Conservation (phyloP, 2,888 invertebrate genomes). For the Ischnus inquisitorius region DNA sequence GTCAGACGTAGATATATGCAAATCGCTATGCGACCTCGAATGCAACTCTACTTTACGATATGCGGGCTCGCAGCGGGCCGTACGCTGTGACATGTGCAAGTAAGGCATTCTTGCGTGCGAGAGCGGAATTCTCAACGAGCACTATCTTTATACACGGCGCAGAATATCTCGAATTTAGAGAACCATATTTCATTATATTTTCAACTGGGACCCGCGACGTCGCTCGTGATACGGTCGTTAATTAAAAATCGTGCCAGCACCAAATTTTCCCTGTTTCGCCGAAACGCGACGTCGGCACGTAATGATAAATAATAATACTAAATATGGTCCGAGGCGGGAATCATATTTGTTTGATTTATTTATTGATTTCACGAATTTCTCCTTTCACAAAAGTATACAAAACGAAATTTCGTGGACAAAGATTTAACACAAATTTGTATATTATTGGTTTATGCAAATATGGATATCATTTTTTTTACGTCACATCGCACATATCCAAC, state of each 20-base stretch:
- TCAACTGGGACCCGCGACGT: not conserved
- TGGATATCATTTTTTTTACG: too few relatives aligned
- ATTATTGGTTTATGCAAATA: too few relatives aligned
- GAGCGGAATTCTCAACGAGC: conserved; percentile 54
- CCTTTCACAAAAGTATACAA: too few relatives aligned
- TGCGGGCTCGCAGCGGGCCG: conserved; percentile 19
- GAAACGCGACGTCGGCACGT: not conserved
- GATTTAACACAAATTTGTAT: too few relatives aligned
- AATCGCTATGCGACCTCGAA: conserved; percentile 52
- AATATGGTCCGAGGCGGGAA: not conserved
- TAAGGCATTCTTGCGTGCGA: conserved; percentile 34
- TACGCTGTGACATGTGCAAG: conserved; percentile 23
- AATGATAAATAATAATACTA: too few relatives aligned
- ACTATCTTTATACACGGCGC: conserved; percentile 21
- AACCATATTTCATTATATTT: conserved; percentile 27
- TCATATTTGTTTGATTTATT: conserved; percentile 1
- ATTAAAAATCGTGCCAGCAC: conserved; percentile 9
- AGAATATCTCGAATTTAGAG: conserved; percentile 38
- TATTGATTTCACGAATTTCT: too few relatives aligned
- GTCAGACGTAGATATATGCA: conserved; percentile 56
- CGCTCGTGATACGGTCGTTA: conserved; percentile 16
- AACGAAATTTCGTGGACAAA: too few relatives aligned
- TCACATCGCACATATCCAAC: too few relatives aligned
- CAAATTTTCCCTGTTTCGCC: not conserved
- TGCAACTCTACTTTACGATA: conserved; percentile 37